Percentiles rank a stretch among this genome's conserved stretches.
phyloP scores from a whole-genome alignment of 2,113 vertebrate species.

The Pseudorhombus dupliciocellatus region DNA sequence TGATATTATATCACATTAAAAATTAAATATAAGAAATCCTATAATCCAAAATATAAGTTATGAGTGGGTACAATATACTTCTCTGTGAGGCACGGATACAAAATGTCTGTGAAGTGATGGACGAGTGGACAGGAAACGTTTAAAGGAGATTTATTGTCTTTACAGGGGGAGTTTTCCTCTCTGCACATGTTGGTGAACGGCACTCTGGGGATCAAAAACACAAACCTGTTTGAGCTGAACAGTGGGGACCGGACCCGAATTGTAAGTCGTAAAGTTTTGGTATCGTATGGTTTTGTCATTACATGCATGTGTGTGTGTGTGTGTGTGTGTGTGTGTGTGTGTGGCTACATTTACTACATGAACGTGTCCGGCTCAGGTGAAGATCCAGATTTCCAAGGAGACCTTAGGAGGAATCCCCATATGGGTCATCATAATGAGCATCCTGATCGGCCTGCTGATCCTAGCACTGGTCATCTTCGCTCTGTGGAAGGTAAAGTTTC shows the following conservation, averaged over 20 bases:
- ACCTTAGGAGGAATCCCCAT: constrained; percentile 86
- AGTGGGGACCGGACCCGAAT: constrained; percentile 77
- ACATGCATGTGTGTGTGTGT: not conserved
- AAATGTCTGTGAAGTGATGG: not conserved
- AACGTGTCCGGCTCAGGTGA: constrained; percentile 77
- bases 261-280: constrained; percentile 75
- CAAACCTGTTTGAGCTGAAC: constrained; percentile 81
- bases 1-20: too few relatives aligned
- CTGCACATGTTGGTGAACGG: constrained; percentile 84
- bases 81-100: too few relatives aligned
- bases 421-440: constrained; percentile 95
- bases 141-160: constrained; percentile 25
- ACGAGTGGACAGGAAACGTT: not conserved
- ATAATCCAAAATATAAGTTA: too few relatives aligned
- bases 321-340: not conserved
- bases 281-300: not conserved
- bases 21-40: too few relatives aligned
- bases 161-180: constrained; percentile 87
- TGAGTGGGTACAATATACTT: too few relatives aligned
- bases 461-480: constrained; percentile 91
- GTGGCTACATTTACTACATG: not conserved
- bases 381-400: constrained; percentile 90
- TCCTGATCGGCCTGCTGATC: constrained; percentile 91
- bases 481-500: constrained; percentile 91
- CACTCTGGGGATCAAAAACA: constrained; percentile 71